Base-by-base conservation (phyloP, 2,113 vertebrate species). In the Callionymus lyra region DNA sequence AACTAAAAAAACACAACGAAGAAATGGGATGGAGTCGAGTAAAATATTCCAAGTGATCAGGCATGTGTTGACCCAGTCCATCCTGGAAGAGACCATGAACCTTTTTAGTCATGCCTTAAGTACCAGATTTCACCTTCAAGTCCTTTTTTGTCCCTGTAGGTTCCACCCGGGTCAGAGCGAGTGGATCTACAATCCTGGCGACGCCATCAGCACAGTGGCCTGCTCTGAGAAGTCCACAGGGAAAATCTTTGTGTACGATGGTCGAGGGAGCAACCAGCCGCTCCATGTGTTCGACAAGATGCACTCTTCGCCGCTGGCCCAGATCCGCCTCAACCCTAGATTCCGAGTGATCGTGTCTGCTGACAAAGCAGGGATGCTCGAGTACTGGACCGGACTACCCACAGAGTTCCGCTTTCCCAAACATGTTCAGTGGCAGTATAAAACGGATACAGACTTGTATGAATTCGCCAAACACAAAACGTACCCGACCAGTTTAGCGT, bases 391-490 rank as follows among this genome's bases (percentile, higher is more conserved):
- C 3, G 94, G 95, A 17, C 89, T 92, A 43, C 85, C 86, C 5
- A 87, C 82, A 0, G 93, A 97, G 38, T 99, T 96, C 71, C 89
- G 68, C 65, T 99, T 98, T 57, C 95, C 94, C 3, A 90, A 79
- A 74, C 85, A 93, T 11, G 87, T 98, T 55, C 71, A 82, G 11
- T 99, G 95, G 95, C 86, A 92, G 46, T 98, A 88, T 74, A 99
- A 99, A 85, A 98, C 94, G 0, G 95, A 95, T 73, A 99, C 95
- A 0, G 94, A 99, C 74, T 83, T 99, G 21, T 99, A 98, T 47
- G 95, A 98, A 69, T 99, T 98, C 77, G 92, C 93, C 32, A 98
- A 96, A 64, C 87, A 91, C 68, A 94, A 93, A 68, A 90, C 94
- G 1, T 95, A 89, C 45, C 90, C 91, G 46, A 91, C 89, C 65